Percentiles rank a stretch among this genome's conserved stretches.
Conservation (phyloP, 2,797 vertebrate genomes). For the Melanotaenia pygmaea region DNA sequence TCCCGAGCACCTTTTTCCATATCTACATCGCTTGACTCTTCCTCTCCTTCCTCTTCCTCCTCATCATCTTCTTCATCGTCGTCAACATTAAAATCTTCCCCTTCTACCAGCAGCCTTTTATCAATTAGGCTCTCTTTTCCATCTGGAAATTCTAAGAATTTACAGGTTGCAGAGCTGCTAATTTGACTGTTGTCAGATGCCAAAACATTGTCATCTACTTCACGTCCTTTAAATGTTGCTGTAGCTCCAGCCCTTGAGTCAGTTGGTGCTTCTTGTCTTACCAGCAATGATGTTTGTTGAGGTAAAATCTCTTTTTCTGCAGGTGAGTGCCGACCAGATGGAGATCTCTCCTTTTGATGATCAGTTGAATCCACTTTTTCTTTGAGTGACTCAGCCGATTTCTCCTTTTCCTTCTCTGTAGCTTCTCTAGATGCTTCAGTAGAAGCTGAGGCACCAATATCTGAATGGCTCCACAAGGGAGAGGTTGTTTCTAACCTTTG, state of each 20-base stretch:
- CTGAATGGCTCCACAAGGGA: slow-evolving; percentile 68
- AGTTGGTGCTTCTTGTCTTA: slow-evolving; percentile 43
- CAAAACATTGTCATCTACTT: slow-evolving; percentile 80
- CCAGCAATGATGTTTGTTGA: slow-evolving; percentile 37
- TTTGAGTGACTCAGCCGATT: slow-evolving; percentile 61
- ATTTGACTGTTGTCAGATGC: slow-evolving; percentile 76
- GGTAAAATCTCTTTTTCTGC: slow-evolving; percentile 77
- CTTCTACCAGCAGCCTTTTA: slow-evolving; percentile 80
- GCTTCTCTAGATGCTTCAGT: slow-evolving; percentile 39
- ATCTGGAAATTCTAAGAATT: slow-evolving; percentile 72
- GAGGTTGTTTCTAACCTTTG: slow-evolving; percentile 84
- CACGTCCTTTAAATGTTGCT: slow-evolving; percentile 47
- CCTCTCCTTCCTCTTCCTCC: slow-evolving; percentile 79
- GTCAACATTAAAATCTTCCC: slow-evolving; percentile 79
- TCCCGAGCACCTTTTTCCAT: slow-evolving; percentile 95
- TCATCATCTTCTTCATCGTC: slow-evolving; percentile 76
- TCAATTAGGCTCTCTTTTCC: slow-evolving; percentile 75
- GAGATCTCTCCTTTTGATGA: slow-evolving; percentile 56
- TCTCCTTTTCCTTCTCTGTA: slow-evolving; percentile 71
- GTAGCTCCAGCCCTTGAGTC: slow-evolving; percentile 50
- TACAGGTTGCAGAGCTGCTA: slow-evolving; percentile 64
- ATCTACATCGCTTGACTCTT: slow-evolving; percentile 90
- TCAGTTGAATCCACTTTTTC: slow-evolving; percentile 64
- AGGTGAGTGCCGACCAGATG: slow-evolving; percentile 72
- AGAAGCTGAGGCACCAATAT: slow-evolving; percentile 27